These are phyloP conservation scores for Heterodera filipjevi DNA, from an alignment of 2,888 invertebrate species.

Conservation along the genomic window DNA sequence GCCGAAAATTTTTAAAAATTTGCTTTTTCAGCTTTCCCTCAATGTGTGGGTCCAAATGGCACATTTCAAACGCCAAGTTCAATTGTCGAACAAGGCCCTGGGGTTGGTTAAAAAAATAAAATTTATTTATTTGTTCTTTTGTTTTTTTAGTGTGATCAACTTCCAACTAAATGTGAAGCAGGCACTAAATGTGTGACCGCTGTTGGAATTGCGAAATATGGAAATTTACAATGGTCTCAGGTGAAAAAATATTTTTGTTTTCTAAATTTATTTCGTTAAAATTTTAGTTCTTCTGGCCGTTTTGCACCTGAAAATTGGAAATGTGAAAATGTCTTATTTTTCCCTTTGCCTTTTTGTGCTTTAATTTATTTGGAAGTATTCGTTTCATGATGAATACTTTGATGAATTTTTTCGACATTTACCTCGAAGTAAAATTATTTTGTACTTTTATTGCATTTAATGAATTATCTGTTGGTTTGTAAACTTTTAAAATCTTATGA, in stretches of 20 bases:
- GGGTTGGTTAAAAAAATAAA: neutral
- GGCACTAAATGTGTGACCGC: neutral
- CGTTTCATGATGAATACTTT: too few relatives aligned
- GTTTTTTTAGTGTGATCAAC: neutral
- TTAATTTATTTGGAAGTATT: too few relatives aligned
- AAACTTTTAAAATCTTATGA: too few relatives aligned
- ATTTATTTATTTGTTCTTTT: neutral
- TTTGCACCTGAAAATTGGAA: neutral
- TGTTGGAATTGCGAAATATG: slow-evolving; percentile 3
- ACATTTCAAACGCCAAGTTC: neutral
- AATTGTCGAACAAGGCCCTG: neutral
- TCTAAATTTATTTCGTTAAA: neutral
- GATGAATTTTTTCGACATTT: too few relatives aligned
- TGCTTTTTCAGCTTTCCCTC: neutral
- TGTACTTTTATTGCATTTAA: too few relatives aligned
- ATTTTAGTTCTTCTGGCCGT: neutral
- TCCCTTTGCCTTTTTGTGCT: too few relatives aligned
- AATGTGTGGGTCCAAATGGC: neutral
- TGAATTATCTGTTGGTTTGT: too few relatives aligned
- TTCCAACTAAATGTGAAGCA: neutral
- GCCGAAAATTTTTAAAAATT: too few relatives aligned
- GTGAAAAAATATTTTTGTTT: neutral
- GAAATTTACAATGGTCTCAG: neutral
- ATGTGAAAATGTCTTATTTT: too few relatives aligned
- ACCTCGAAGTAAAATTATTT: too few relatives aligned